These are phyloP conservation scores for Drosophila maculinotata DNA, from an alignment of 2,888 invertebrate genomes.

Conservation along the genomic window DNA sequence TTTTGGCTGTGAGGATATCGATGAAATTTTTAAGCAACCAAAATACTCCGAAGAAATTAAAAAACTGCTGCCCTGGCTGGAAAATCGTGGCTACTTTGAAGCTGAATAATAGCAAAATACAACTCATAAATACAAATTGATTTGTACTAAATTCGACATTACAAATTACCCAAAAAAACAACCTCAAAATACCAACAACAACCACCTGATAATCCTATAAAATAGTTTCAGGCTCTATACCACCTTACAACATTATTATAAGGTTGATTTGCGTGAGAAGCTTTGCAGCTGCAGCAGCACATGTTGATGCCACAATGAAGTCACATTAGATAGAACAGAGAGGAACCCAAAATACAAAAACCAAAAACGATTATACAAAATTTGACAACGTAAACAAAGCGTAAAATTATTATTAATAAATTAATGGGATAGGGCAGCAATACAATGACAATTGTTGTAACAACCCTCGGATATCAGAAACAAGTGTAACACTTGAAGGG, in stretches of 20 bases:
- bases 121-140: not conserved
- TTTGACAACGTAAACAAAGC: constrained; percentile 76
- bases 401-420: constrained; percentile 81
- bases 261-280: constrained; percentile 61
- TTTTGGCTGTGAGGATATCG: constrained; percentile 25
- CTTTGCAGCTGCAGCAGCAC: constrained; percentile 61
- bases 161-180: constrained; percentile 6
- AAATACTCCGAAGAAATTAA: constrained; percentile 48
- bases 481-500: constrained; percentile 63
- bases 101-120: not conserved
- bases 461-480: constrained; percentile 57
- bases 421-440: constrained; percentile 34
- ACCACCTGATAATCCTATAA: constrained; percentile 70
- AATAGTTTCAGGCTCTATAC: constrained; percentile 16
- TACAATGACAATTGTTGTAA: constrained; percentile 61
- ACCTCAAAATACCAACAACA: constrained; percentile 27
- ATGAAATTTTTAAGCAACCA: constrained; percentile 50
- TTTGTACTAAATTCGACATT: not conserved
- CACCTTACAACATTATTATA: constrained; percentile 37
- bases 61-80: constrained; percentile 65
- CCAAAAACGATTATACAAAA: constrained; percentile 56
- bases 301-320: constrained; percentile 59
- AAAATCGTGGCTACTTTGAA: constrained; percentile 68
- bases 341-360: constrained; percentile 7
- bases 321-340: constrained; percentile 42